Evolutionary conservation across 2,888 invertebrate genomes (phyloP), one percentile per base, ranked within the genome.

Genomic region (Mesorhabditis sp.): DNA sequence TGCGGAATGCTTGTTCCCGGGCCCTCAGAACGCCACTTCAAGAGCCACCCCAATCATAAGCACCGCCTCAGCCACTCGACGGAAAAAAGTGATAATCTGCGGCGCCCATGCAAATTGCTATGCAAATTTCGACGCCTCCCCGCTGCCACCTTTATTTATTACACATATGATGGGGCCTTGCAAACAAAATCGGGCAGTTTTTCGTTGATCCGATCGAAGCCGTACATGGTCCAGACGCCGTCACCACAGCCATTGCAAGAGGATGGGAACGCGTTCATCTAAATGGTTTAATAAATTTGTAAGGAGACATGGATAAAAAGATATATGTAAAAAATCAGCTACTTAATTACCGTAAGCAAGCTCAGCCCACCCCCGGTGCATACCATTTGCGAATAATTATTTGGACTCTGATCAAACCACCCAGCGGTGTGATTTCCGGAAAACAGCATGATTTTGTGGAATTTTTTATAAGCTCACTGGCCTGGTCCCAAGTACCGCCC

Each of bases 151-250:
- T 28, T 28, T 28, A 28, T 28, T 28, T 28, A 28, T 28, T 28
- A 28, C 28, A 50, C 58, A 50, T 50, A 50, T 13, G 58, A n/a
- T 50, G 58, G 58, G 10, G 58, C 58, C n/a, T 50, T 50, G 58
- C 58, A 50, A 50, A 50, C 58, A n/a, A 50, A 50, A 50, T 50
- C 58, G 58, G 58, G 58, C 10, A 50, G 58, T 50, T 50, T 50
- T n/a, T 50, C 58, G 58, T 50, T 50, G 58, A 50, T 50, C 58
- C 58, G 58, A 50, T 50, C 58, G n/a, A 50, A 50, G 7, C 58
- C 58, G n/a, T 50, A 50, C 58, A 50, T 50, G 10, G 58, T 50
- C 58, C 58, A 50, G 10, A 50, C 58, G 7, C 58, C 58, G 2
- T 50, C 58, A 10, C 58, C 58, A 50, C 58, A 50, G 58, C 58